A percentile compares a stretch with the other conserved stretches of the same genome.
These are phyloP conservation scores for Halcyon leucocephala DNA, from an alignment of 2,797 vertebrate genomes.

Conservation along the genomic window DNA sequence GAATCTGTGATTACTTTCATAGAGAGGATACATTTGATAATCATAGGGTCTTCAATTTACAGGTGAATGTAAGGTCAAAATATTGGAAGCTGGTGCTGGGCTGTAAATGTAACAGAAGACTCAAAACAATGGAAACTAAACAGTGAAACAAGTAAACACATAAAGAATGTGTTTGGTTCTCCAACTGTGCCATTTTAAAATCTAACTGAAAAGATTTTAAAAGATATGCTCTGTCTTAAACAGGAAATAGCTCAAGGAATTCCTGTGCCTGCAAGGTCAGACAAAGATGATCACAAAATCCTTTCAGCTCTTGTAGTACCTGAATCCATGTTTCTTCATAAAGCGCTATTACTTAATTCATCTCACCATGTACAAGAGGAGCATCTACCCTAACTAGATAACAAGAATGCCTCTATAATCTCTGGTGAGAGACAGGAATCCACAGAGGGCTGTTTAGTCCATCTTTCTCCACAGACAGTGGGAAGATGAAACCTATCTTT, in stretches of 20 bases:
- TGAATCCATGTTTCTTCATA: background rate
- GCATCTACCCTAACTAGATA: background rate
- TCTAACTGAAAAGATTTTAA: background rate
- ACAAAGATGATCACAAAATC: background rate
- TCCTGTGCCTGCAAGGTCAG: background rate
- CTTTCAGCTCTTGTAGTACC: background rate
- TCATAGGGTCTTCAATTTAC: background rate
- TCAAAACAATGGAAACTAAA: background rate
- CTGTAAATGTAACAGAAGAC: background rate
- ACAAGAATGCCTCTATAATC: background rate
- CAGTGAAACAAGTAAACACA: background rate
- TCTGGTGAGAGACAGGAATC: background rate
- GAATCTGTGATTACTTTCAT: background rate
- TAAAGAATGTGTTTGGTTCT: background rate
- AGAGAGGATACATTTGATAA: background rate
- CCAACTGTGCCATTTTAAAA: background rate
- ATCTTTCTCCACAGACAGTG: background rate
- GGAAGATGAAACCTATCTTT: background rate
- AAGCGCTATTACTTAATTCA: background rate
- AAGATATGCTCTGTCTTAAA: background rate
- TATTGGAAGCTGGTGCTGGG: background rate
- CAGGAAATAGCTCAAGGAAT: background rate
- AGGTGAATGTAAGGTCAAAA: background rate
- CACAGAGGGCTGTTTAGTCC: background rate
- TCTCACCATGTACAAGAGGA: background rate